Conservation (phyloP, 2,888 invertebrate species). For the Scaptomyza parva region DNA sequence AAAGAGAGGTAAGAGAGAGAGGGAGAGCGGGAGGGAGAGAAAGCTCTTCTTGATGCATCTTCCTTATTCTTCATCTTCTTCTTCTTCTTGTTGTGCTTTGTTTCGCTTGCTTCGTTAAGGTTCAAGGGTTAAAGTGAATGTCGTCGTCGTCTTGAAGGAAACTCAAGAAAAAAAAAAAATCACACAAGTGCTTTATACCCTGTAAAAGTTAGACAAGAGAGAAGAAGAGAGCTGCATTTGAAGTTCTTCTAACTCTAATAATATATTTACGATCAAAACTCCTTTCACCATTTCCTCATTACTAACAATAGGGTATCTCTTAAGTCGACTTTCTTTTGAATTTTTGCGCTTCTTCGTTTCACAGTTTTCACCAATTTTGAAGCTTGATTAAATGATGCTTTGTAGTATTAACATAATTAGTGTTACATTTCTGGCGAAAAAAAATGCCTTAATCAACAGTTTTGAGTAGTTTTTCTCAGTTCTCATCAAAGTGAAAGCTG, state of each 20-base stretch:
- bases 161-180: background rate
- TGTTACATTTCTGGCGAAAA: slow-evolving; percentile 4
- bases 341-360: background rate
- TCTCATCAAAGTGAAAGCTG: slow-evolving; percentile 27
- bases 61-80: no score
- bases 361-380: background rate
- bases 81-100: background rate
- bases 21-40: slow-evolving; percentile 38
- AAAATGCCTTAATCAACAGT: background rate
- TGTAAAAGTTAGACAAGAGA: background rate
- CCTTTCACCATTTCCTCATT: no score
- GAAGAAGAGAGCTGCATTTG: background rate
- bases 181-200: background rate
- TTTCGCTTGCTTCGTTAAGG: slow-evolving; percentile 43
- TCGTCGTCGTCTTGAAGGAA: background rate
- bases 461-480: slow-evolving; percentile 19
- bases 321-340: no score
- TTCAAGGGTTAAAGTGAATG: slow-evolving; percentile 55
- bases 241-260: no score
- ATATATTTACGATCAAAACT: no score
- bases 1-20: slow-evolving; percentile 32
- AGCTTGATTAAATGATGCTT: slow-evolving; percentile 8
- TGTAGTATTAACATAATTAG: slow-evolving; percentile 6
- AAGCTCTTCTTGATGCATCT: slow-evolving; percentile 26
- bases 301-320: background rate